A percentile compares a stretch with the other conserved stretches of the same genome.
Conservation (phyloP, 1,140 invertebrate species). For the Panulirus ornatus region DNA sequence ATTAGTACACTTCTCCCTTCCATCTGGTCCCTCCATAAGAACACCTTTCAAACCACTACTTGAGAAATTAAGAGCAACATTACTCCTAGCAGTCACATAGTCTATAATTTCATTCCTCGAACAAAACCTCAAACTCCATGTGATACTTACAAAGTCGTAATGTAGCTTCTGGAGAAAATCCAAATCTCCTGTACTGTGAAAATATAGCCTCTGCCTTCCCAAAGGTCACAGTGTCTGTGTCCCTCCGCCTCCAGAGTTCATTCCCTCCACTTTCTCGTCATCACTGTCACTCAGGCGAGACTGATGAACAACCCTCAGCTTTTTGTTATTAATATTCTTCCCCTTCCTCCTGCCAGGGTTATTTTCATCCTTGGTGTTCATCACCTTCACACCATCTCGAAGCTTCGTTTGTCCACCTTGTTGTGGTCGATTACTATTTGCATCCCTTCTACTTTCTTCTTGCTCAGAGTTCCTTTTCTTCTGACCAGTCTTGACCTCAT, state of each 20-base stretch:
- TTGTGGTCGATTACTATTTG: not conserved
- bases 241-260: not conserved
- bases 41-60: not conserved
- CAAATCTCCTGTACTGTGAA: not conserved
- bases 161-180: not conserved
- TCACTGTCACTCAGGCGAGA: constrained; percentile 7
- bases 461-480: not conserved
- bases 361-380: too few species aligned
- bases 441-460: not conserved
- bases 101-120: not conserved
- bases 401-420: too few species aligned
- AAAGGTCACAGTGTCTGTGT: not conserved
- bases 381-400: too few species aligned
- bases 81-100: not conserved
- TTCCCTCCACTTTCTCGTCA: not conserved
- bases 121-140: constrained; percentile 12
- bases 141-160: not conserved
- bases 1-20: not conserved
- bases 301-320: not conserved
- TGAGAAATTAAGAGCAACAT: not conserved
- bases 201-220: not conserved
- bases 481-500: not conserved
- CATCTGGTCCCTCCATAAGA: not conserved
- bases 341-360: not conserved
- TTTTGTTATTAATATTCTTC: not conserved